Evolutionary conservation across 2,888 invertebrate species (phyloP).

Genomic region (Melieria omissa): DNA sequence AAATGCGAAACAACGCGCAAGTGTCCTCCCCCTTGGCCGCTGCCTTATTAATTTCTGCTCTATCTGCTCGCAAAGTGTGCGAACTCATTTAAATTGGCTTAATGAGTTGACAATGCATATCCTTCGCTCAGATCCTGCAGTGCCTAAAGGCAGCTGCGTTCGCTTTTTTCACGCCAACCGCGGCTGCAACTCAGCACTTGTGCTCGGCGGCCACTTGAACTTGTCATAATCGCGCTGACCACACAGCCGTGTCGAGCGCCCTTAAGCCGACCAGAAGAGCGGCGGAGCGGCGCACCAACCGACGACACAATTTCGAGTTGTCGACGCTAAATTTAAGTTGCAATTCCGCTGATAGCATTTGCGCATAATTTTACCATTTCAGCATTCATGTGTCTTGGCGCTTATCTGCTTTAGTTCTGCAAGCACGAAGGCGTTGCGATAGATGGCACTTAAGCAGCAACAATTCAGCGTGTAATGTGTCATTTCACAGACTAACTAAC

Average conservation of each 20-base stretch:
- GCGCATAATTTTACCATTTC: no score
- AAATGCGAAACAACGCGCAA: not conserved
- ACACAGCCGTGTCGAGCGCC: slow-evolving; percentile 1
- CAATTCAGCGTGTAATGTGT: no score
- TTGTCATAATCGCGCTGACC: slow-evolving; percentile 27
- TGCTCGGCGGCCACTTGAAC: not conserved
- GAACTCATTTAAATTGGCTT: slow-evolving; percentile 47
- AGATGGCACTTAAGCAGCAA: no score
- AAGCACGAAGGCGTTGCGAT: no score
- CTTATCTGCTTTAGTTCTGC: no score
- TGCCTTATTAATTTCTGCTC: slow-evolving; percentile 15
- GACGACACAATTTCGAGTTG: slow-evolving; percentile 29
- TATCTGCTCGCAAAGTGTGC: slow-evolving; percentile 31
- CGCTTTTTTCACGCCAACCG: slow-evolving; percentile 17
- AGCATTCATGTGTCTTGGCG: no score
- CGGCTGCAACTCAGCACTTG: not conserved
- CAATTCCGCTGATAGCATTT: slow-evolving; percentile 27
- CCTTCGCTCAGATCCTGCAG: not conserved
- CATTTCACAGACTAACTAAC: no score
- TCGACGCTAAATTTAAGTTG: slow-evolving; percentile 35
- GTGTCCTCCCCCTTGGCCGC: not conserved
- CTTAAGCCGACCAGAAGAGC: slow-evolving; percentile 7
- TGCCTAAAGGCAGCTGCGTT: slow-evolving; percentile 24
- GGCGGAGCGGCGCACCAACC: not conserved
- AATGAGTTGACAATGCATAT: slow-evolving; percentile 47